Evolutionary conservation across 1,140 invertebrate species (phyloP), one percentile per base, ranked within the genome.

Genomic region (Zaprionus vittiger): DNA sequence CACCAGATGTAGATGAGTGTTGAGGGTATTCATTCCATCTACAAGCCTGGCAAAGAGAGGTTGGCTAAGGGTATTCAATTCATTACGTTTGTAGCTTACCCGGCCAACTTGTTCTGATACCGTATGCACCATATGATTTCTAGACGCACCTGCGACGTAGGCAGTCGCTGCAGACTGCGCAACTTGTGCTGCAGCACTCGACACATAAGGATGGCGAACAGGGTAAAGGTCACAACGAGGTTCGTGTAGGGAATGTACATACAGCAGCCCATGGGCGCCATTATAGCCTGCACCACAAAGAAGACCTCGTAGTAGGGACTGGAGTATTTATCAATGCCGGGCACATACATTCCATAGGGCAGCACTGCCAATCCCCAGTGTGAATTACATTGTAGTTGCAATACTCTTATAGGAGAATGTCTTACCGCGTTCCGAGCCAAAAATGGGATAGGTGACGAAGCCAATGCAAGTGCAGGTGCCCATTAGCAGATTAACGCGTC

Each of bases 241-340:
- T 87, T 92, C 0, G 91, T 78, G 22, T 87, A 92, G 0, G 91
- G 91, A 55, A 92, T 92, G 38, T 92, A 92, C 91, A 92, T 92
- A 70, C 91, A 92, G 65, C 91, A 92, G 24, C 91, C 91, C 79
- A 92, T 92, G 14, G 91, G 91, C 4, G 91, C 80, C 73, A 92
- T 91, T 28, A 92, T 87, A 56, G 56, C 74, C 66, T 92, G 91
- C 14, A 81, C 77, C 22, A 85, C 80, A 57, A 91, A 92, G 75
- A 92, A 87, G 1, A 91, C 37, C 63, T 92, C 87, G 44, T 92
- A 92, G 57, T 71, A 91, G 26, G 91, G 91, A 5, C 60, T 84
- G 12, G 75, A 73, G 55, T 92, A 91, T 54, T 92, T 91, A 55
- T 92, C 79, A 34, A 92, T 77, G 14, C 77, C 67, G 0, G 81